Evolutionary conservation across 2,113 vertebrate species (phyloP).

Genomic region (Rhagologus leucostigma): DNA sequence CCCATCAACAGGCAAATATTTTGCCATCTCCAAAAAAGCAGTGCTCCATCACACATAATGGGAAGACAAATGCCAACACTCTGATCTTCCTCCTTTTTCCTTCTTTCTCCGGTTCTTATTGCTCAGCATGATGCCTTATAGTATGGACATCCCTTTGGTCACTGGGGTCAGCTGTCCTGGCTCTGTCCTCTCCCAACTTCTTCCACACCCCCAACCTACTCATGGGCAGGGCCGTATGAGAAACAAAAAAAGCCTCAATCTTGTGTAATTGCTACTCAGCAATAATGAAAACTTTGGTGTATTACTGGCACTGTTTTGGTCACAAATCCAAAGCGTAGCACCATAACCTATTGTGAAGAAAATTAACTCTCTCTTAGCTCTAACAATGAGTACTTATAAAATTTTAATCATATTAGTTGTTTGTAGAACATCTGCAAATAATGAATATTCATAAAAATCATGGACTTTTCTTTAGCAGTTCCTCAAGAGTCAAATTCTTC

Average conservation of each 20-base stretch:
- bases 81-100: not conserved
- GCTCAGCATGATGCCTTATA: not conserved
- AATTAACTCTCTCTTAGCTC: not conserved
- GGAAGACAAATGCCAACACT: not conserved
- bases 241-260: not conserved
- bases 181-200: not conserved
- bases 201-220: not conserved
- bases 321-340: not conserved
- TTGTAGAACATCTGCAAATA: not conserved
- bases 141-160: not conserved
- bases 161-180: not conserved
- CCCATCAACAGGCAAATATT: not conserved
- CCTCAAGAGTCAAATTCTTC: not conserved
- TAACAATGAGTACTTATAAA: not conserved
- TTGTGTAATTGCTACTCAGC: not conserved
- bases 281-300: not conserved
- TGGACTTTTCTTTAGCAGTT: not conserved
- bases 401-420: not conserved
- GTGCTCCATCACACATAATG: accelerated
- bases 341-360: not conserved
- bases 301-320: not conserved
- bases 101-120: not conserved
- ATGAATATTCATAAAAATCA: not conserved
- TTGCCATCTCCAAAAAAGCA: not conserved
- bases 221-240: accelerated